Evolutionary conservation across 2,113 vertebrate species (phyloP), one percentile per base, ranked within the genome.

Genomic region (Dicrurus megarhynchus): DNA sequence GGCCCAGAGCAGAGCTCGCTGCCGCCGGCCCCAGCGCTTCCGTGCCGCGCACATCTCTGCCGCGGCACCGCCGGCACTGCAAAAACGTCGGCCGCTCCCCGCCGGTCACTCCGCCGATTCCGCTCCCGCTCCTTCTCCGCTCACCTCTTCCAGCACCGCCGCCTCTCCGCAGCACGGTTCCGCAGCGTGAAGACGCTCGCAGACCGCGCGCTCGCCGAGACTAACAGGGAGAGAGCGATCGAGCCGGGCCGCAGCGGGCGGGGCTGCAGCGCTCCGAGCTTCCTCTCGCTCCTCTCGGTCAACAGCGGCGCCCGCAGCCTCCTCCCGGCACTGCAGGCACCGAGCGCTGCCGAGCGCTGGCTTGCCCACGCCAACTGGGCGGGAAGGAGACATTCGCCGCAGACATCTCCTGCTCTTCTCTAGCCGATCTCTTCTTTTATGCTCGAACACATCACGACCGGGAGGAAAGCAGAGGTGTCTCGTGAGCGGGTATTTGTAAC

Each of bases 241-340:
- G 17, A 70, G 47, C 49, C 3, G 8, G 3, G 17, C 61, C 23
- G 57, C 57, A 60, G 57, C 57, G 57, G 57, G 57, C n/a, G 59
- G 46, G 46, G 46, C 64, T 68, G 65, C 44, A n/a, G 13, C 26
- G 21, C 30, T 80, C 41, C 46, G 21, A 16, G 13, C 47, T 91
- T 42, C 75, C 60, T 55, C 27, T 55, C 52, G 10, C 61, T 81
- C 41, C 41, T 86, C 37, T 74, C n/a, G 75, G 82, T 91, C 89
- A 91, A 73, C 89, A 91, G 89, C 89, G 89, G 89, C 89, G 61
- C 89, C 90, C 76, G 55, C 90, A 87, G 90, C 76, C 47, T 69
- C 55, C 35, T 49, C 5, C 55, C 42, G 49, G 65, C 57, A 84
- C 73, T 90, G 56, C 88, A 90, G 16, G 16, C 41, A 44, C 63